Base-by-base conservation (phyloP, 2,113 vertebrate species). In the Actenoides lindsayi region DNA sequence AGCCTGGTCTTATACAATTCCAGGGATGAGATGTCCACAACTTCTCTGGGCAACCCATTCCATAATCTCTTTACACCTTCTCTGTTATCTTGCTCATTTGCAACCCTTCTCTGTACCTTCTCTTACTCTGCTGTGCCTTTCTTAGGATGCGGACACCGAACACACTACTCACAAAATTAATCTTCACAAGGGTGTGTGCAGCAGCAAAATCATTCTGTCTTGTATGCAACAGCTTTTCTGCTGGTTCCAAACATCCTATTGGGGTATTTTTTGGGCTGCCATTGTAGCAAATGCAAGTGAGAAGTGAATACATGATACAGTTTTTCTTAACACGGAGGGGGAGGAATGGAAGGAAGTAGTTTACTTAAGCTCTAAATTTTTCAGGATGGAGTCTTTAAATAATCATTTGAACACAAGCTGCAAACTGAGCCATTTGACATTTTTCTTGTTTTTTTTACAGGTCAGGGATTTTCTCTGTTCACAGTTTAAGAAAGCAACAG, bases 321-420 rank as follows among this genome's bases (percentile, higher is more conserved):
- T 30, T 77, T 80, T 86, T 59, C 68, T 46, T 74, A 86, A 89
- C 75, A 51, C 0, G 1, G 56, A 86, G 18, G 4, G 16, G 9
- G 8, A 92, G n/a, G 35, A 94, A 54, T 53, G 57, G 73, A 83
- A 90, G 78, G 51, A 93, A 91, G 54, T 65, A 41, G 63, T 69
- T 89, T 87, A 73, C 75, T 96, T 86, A 85, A 88, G 87, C 67
- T 96, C 67, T 92, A 75, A 83, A 93, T 92, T 94, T 94, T 96
- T 96, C 64, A 92, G 60, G 46, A 88, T 85, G 37, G 31, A 90
- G 46, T 93, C 67, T 88, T 96, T 93, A 95, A 97, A 96, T 94
- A 96, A 89, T 90, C n/a, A 94, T 95, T 95, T 75, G 42, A 93
- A 93, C 68, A 80, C 75, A 81, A 86, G 51, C 67, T 70, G 56